Base-by-base conservation (phyloP, 2,888 invertebrate species). In the Escarpia spicata region DNA sequence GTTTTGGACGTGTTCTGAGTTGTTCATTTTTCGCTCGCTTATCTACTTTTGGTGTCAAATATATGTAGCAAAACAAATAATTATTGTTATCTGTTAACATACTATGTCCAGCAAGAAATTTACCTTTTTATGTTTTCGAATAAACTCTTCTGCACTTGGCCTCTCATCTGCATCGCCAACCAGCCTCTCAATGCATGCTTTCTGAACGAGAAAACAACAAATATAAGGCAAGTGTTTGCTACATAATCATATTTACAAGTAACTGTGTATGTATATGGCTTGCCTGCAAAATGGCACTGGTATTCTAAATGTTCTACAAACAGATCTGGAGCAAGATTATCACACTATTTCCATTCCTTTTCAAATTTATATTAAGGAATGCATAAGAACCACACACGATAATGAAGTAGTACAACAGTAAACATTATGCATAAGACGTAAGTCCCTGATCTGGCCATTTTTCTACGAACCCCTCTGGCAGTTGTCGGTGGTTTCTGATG, bases 371-470 rank as follows among this genome's bases (percentile, higher is more conserved):
- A 45, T 0, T 10, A 45, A 0, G 37, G 37, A 37, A 37, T 37
- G 37, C 37, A 45, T 10, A 45, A 45, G 10, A 9, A 45, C 6
- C 6, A 45, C 45, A 45, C 45, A 45, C 10, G 45, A 9, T 45
- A 45, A 9, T 45, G 0, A 45, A 45, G 10, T 10, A 45, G 45
- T 45, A 45, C 37, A 45, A 45, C 19, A 60, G 15, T 4, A 15
- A 12, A 60, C 60, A 60, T 60, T 60, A 4, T 60, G 19, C 19
- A 60, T 60, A 60, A 26, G 4, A 15, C 19, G 19, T 15, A 60
- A 89, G 43, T 93, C 95, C 95, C 94, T 95, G 95, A 52, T 93
- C 92, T 8, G 95, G 95, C 95, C 96, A 96, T 91, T 94, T 92
- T 10, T 92, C 90, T 12, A 90, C 91, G 90, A 96, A 94, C 43